A percentile compares a stretch with the other conserved stretches of the same genome.
Conservation (phyloP, 2,797 vertebrate species). For the Tenualosa thibaudeaui region DNA sequence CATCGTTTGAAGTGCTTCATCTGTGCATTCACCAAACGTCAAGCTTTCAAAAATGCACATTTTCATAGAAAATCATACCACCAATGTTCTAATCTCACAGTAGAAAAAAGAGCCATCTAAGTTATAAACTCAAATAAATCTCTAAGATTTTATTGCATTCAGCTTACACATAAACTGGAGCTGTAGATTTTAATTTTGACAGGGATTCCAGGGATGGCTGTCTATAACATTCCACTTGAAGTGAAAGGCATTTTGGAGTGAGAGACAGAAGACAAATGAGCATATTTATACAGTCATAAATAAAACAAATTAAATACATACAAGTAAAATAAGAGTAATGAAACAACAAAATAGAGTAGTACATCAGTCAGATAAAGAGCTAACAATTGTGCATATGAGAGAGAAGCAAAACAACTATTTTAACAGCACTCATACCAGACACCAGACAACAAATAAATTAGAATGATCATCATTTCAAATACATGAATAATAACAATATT, state of each 20-base stretch:
- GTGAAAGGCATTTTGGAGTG: slow-evolving; percentile 52
- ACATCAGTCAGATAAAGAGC: slow-evolving; percentile 53
- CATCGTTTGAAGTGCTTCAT: background rate
- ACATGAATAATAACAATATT: slow-evolving; percentile 39
- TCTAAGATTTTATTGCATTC: slow-evolving; percentile 69
- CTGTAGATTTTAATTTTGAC: slow-evolving; percentile 47
- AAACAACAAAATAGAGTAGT: slow-evolving; percentile 50
- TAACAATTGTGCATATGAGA: slow-evolving; percentile 31
- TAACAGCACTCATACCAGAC: slow-evolving; percentile 56
- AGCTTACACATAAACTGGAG: slow-evolving; percentile 61
- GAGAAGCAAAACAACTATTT: slow-evolving; percentile 27
- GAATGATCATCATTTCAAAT: slow-evolving; percentile 53
- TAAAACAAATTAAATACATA: slow-evolving; percentile 38
- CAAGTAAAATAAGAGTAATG: slow-evolving; percentile 35
- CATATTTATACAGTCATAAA: slow-evolving; percentile 54
- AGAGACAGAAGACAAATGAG: slow-evolving; percentile 39
- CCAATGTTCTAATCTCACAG: background rate
- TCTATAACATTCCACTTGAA: slow-evolving; percentile 43
- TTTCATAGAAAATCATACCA: too few species aligned
- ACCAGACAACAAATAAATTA: slow-evolving; percentile 58
- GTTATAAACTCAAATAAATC: slow-evolving; percentile 65
- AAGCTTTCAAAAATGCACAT: background rate
- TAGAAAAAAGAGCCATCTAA: background rate
- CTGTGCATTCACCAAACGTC: background rate
- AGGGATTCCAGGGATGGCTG: slow-evolving; percentile 44